Conservation (phyloP, 2,888 invertebrate species). For the Rhaphigaster nebulosa region DNA sequence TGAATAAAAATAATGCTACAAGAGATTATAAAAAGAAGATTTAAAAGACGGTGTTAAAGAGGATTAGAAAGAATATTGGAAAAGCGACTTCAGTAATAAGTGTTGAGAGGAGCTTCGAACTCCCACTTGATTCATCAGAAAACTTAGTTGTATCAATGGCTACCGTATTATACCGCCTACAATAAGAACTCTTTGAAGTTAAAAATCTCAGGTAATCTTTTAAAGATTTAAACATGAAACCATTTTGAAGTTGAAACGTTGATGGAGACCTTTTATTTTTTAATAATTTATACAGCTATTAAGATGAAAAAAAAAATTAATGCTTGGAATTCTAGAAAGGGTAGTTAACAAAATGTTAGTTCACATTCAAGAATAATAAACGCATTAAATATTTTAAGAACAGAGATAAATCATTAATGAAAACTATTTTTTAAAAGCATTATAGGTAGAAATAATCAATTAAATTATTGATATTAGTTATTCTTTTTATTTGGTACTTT, state of each 20-base stretch:
- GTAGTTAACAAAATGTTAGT: no score
- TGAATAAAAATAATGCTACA: not conserved
- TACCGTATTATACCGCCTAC: not conserved
- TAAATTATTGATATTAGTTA: no score
- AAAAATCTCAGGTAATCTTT: not conserved
- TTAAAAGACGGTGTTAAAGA: not conserved
- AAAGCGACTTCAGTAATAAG: slow-evolving; percentile 1
- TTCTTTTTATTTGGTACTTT: no score
- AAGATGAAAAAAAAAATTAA: no score
- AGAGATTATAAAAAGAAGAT: not conserved
- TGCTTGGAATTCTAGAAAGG: no score
- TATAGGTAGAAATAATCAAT: no score
- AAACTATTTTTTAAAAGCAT: no score
- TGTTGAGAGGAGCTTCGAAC: not conserved
- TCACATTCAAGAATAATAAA: no score
- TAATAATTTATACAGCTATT: not conserved
- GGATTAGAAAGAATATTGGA: not conserved
- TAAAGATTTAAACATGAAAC: not conserved
- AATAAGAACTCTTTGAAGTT: not conserved
- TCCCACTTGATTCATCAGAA: not conserved
- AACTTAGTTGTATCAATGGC: not conserved
- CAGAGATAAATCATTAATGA: no score
- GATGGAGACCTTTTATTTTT: not conserved
- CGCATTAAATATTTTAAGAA: no score
- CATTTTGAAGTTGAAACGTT: not conserved